Conservation (phyloP, 2,888 invertebrate genomes). For the Prosopocoilus inquinatus region DNA sequence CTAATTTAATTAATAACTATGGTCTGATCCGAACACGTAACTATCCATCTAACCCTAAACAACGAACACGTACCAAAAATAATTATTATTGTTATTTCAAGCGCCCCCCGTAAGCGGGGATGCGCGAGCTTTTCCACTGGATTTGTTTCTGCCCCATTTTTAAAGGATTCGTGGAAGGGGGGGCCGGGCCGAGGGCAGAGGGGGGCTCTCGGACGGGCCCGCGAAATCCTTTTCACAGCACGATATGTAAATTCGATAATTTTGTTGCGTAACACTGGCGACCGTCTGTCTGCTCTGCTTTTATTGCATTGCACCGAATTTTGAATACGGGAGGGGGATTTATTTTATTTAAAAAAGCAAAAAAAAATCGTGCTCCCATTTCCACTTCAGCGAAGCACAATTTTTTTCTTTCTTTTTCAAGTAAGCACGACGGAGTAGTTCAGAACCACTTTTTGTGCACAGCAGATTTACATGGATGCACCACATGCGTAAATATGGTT, state of each 20-base stretch:
- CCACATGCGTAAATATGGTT: too few relatives aligned
- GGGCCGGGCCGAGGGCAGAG: slow-evolving; percentile 8
- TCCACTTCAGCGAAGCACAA: too few relatives aligned
- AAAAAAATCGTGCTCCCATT: background rate
- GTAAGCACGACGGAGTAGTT: too few relatives aligned
- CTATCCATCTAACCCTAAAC: slow-evolving; percentile 23
- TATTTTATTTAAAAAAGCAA: background rate
- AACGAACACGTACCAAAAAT: slow-evolving; percentile 30
- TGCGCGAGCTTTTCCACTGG: slow-evolving; percentile 32
- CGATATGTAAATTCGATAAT: slow-evolving; percentile 50
- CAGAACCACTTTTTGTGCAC: too few relatives aligned
- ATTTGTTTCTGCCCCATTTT: slow-evolving; percentile 31
- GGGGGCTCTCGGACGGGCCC: background rate
- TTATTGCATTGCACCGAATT: slow-evolving; percentile 38
- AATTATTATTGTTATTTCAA: slow-evolving; percentile 18
- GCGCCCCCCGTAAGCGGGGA: background rate
- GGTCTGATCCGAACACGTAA: slow-evolving; percentile 14
- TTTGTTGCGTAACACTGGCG: slow-evolving; percentile 25
- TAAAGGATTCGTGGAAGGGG: slow-evolving; percentile 31
- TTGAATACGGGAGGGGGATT: slow-evolving; percentile 10
- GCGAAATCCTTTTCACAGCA: slow-evolving; percentile 42
- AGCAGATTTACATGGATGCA: too few relatives aligned
- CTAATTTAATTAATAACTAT: slow-evolving; percentile 4
- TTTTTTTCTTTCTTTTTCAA: too few relatives aligned
- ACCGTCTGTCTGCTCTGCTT: slow-evolving; percentile 27